A percentile compares a stretch with the other conserved stretches of the same genome.
Conservation (phyloP, 2,113 vertebrate genomes). For the Noctilio leporinus region DNA sequence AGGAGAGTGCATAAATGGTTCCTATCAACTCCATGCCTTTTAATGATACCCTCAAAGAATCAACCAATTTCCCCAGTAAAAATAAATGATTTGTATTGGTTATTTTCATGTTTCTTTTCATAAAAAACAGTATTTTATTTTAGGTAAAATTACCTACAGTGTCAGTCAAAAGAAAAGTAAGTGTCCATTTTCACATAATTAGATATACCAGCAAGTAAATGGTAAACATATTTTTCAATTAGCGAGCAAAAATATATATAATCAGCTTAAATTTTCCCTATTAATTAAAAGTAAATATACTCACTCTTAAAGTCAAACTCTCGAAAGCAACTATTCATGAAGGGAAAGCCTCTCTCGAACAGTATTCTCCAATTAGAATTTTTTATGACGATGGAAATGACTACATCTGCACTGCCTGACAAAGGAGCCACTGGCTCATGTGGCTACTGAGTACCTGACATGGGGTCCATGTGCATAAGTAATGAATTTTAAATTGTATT, state of each 20-base stretch:
- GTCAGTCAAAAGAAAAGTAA: not conserved
- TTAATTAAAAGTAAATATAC: not conserved
- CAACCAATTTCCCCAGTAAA: not conserved
- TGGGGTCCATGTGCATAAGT: not conserved
- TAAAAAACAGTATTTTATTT: not conserved
- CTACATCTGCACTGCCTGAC: not conserved
- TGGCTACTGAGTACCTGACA: not conserved
- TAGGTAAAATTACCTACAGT: not conserved
- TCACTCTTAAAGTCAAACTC: not conserved
- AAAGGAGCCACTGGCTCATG: not conserved
- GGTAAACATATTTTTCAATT: not conserved
- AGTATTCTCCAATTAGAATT: not conserved
- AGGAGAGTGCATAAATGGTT: not conserved
- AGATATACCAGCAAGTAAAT: not conserved
- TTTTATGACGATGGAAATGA: no score
- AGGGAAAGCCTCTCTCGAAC: not conserved
- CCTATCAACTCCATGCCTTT: not conserved
- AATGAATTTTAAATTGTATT: not conserved
- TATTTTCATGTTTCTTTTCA: not conserved
- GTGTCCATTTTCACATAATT: not conserved
- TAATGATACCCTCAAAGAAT: not conserved
- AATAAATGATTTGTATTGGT: not conserved
- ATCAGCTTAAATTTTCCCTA: not conserved
- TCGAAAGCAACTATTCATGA: not conserved
- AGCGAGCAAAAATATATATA: not conserved